Base-by-base conservation (phyloP, 2,888 invertebrate species). In the Piscicola geometra region DNA sequence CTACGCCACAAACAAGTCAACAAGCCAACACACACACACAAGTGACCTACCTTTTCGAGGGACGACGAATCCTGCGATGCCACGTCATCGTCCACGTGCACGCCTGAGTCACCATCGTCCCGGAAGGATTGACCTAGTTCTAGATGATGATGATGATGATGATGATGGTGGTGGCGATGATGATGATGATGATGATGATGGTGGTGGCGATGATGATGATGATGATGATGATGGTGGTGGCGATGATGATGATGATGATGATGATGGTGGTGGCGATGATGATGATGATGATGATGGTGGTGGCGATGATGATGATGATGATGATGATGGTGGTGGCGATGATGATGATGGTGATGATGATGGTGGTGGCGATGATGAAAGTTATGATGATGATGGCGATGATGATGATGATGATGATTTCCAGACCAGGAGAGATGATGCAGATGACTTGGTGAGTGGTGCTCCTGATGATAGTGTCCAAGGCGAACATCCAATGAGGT, bases 401-500 rank as follows among this genome's bases (percentile, higher is more conserved):
- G 28, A 28, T 15, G 33, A 67, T 35, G 28, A 35, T 67, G 67
- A 67, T 67, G 33, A 67, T 67, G 67, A n/a, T 67, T 15, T 28
- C 67, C 28, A 28, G 9, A 67, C 67, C 67, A 30, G 67, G 33
- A 15, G 67, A 67, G 21, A 67, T 15, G 18, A 67, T 18, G 28
- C 30, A 32, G 33, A 67, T 35, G 28, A 35, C 33, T 35, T 32
- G 33, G 5, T 30, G 15, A n/a, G 35, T 67, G 32, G 67, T 67
- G 33, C 33, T 35, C 33, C 28, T 67, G 67, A 67, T 67, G 33
- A 67, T 67, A 32, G 3, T 67, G 67, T 67, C 67, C 67, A 67
- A 67, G 18, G 67, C 28, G 35, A 67, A 67, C 18, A 67, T 67
- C 67, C 67, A 67, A 28, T 67, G 67, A n/a, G 67, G 67, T 32